phyloP scores from a whole-genome alignment of 2,888 invertebrate genomes.

The Lepas anatifera region DNA sequence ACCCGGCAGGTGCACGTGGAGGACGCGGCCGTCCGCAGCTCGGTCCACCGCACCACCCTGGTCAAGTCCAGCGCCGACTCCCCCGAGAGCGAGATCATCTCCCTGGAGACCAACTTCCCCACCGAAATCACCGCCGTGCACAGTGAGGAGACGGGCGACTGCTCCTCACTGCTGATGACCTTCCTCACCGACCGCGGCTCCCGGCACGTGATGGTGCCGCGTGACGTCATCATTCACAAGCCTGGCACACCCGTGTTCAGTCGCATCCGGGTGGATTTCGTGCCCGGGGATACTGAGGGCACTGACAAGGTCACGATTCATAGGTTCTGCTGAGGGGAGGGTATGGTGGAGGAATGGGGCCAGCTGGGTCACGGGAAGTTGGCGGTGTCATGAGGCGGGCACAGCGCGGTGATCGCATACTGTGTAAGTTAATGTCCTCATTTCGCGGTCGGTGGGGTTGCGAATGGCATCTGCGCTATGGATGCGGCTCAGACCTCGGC shows the following conservation, averaged over 20 bases:
- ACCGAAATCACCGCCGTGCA: not conserved
- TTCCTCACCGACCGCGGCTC: not conserved
- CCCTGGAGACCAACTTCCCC: not conserved
- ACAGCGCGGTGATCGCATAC: too few species aligned
- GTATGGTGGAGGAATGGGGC: too few species aligned
- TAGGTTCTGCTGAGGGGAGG: not conserved
- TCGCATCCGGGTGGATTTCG: not conserved
- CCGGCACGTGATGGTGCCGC: conserved; percentile 3
- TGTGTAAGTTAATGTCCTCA: too few species aligned
- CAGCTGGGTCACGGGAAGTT: too few species aligned
- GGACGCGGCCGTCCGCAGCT: not conserved
- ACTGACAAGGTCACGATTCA: conserved; percentile 1
- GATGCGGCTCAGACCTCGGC: too few species aligned
- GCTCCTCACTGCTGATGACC: conserved; percentile 2
- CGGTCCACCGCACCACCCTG: not conserved
- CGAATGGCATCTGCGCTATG: too few species aligned
- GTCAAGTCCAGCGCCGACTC: not conserved
- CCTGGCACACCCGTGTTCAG: not conserved
- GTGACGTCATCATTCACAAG: conserved; percentile 1
- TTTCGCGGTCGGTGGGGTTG: too few species aligned
- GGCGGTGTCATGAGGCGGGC: too few species aligned
- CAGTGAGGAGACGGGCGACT: conserved; percentile 4
- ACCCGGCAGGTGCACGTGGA: not conserved
- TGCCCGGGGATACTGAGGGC: not conserved
- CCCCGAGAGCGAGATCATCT: not conserved